Percentiles rank a stretch among this genome's conserved stretches.
These are phyloP conservation scores for Phytoseiulus persimilis DNA, from an alignment of 2,888 invertebrate genomes.

Conservation along the genomic window DNA sequence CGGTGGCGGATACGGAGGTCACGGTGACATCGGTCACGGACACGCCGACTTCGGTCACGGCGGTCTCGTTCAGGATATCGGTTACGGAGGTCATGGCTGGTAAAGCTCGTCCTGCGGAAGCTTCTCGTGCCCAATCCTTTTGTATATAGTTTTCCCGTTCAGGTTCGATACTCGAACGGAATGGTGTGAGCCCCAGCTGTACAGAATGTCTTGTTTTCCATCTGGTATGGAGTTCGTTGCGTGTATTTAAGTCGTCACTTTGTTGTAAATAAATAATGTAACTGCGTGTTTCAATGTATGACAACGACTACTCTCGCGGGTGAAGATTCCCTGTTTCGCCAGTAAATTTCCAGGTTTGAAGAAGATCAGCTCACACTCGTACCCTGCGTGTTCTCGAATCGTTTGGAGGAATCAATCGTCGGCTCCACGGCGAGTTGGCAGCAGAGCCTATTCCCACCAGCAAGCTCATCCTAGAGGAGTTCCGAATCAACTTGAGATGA, in stretches of 20 bases:
- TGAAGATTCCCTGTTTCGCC: no score
- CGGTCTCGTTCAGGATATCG: not conserved
- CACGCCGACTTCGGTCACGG: constrained; percentile 15
- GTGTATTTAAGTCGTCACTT: not conserved
- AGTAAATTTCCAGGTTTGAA: no score
- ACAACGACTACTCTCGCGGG: not conserved
- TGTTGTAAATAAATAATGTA: not conserved
- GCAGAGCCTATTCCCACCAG: not conserved
- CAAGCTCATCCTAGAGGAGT: not conserved
- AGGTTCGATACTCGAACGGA: not conserved
- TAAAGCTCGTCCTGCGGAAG: not conserved
- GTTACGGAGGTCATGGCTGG: constrained; percentile 22
- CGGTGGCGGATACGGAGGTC: constrained; percentile 10
- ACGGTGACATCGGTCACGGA: not conserved
- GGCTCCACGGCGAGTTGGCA: no score
- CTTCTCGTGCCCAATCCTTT: not conserved
- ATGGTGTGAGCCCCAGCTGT: not conserved
- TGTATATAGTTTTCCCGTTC: constrained; percentile 18
- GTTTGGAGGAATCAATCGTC: no score
- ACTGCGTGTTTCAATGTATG: not conserved
- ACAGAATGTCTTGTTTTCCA: not conserved
- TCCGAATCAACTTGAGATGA: not conserved
- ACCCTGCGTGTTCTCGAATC: no score
- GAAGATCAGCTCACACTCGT: no score
- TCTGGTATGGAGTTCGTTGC: not conserved